Percentiles rank a stretch among this genome's conserved stretches.
Evolutionary conservation across 2,888 invertebrate genomes (phyloP).

Genomic region (Slavum lentiscoides): DNA sequence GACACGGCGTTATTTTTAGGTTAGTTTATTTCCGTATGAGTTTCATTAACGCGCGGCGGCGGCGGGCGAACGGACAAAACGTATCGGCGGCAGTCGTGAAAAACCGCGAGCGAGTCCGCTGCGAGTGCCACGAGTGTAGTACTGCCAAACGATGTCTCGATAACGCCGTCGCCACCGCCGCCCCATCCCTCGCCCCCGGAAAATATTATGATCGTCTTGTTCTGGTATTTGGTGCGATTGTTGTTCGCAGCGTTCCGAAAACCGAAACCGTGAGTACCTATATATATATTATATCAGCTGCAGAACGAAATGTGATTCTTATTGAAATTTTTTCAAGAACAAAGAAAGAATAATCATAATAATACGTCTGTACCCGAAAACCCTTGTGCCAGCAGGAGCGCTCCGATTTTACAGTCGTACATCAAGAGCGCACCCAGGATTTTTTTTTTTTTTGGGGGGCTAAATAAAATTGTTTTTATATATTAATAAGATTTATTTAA

Average conservation of each 20-base stretch:
- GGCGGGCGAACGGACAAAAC: background rate
- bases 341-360: too few relatives aligned
- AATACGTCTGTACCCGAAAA: too few relatives aligned
- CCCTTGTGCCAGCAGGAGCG: too few relatives aligned
- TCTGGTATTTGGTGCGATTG: slow-evolving; percentile 35
- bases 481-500: too few relatives aligned
- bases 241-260: slow-evolving; percentile 19
- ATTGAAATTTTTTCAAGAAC: too few relatives aligned
- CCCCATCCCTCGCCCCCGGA: too few relatives aligned
- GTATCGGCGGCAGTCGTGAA: slow-evolving; percentile 35
- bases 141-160: background rate
- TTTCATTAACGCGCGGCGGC: slow-evolving; percentile 44
- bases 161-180: background rate
- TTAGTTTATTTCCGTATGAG: slow-evolving; percentile 50
- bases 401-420: too few relatives aligned
- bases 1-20: slow-evolving; percentile 50
- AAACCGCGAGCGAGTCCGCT: slow-evolving; percentile 11
- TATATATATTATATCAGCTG: background rate
- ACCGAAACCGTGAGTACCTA: slow-evolving; percentile 31
- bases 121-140: background rate
- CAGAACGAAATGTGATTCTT: too few relatives aligned
- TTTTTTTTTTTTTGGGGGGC: too few relatives aligned
- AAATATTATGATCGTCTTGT: slow-evolving; percentile 31
- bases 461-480: too few relatives aligned
- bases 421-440: too few relatives aligned